These are phyloP conservation scores for Triplophysa tibetana DNA, from an alignment of 2,113 vertebrate species.

Conservation along the genomic window DNA sequence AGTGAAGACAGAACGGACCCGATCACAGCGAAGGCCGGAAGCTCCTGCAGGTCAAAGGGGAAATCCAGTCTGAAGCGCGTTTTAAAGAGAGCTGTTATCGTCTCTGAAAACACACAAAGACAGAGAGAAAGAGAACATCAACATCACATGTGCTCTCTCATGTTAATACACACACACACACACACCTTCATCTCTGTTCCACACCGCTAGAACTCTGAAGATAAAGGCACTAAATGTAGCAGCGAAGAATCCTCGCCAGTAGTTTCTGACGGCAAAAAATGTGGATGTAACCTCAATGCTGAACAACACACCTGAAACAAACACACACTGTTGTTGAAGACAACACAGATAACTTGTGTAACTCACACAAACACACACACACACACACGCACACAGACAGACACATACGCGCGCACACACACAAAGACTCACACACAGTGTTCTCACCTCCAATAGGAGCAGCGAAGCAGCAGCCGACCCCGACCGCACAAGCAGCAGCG, in stretches of 20 bases:
- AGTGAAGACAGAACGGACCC: constrained; percentile 75
- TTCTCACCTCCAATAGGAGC: constrained; percentile 92
- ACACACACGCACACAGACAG: constrained; percentile 36
- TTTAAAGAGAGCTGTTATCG: constrained; percentile 96
- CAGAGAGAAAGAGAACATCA: neutral
- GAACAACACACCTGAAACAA: constrained; percentile 87
- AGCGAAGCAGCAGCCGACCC: constrained; percentile 94
- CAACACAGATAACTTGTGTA: neutral
- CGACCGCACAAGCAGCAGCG: constrained; percentile 92
- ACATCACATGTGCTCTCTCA: neutral
- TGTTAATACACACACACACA: neutral
- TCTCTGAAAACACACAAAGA: constrained; percentile 75
- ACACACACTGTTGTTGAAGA: neutral
- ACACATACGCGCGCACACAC: neutral
- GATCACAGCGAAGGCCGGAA: constrained; percentile 94
- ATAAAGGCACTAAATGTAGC: constrained; percentile 98
- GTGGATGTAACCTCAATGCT: constrained; percentile 98
- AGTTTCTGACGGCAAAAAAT: constrained; percentile 96
- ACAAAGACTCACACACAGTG: neutral
- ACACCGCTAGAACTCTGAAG: constrained; percentile 93
- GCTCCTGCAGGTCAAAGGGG: constrained; percentile 96
- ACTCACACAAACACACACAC: neutral
- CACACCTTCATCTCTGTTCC: constrained; percentile 95
- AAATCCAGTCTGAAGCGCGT: constrained; percentile 95
- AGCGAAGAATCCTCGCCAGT: constrained; percentile 98